These are phyloP conservation scores for Pedetes capensis DNA, from an alignment of 2,113 vertebrate genomes.

Conservation along the genomic window DNA sequence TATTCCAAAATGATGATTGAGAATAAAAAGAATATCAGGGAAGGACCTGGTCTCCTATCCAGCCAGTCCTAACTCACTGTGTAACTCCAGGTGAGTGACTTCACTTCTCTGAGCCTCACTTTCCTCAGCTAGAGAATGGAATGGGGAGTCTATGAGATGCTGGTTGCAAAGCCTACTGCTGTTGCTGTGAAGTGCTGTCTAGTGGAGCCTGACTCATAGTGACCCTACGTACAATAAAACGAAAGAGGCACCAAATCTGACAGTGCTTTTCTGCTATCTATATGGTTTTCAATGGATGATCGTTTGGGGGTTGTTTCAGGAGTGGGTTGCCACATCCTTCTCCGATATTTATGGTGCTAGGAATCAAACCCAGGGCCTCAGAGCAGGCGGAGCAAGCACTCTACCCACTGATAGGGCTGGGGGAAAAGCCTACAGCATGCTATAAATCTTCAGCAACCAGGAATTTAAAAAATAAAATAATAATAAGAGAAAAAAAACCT, in stretches of 20 bases:
- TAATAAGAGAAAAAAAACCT: slow-evolving; percentile 56
- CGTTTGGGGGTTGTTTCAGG: no score
- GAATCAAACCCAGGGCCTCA: no score
- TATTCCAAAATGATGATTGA: slow-evolving; percentile 11
- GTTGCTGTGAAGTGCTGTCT: no score
- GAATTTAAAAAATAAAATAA: not conserved
- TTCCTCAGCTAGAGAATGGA: slow-evolving; percentile 32
- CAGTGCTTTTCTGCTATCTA: no score
- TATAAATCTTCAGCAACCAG: not conserved
- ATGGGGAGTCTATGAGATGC: slow-evolving; percentile 18
- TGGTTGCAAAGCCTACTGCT: slow-evolving; percentile 19
- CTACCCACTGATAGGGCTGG: no score
- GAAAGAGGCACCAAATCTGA: no score
- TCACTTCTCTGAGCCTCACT: slow-evolving; percentile 51
- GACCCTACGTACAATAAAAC: no score
- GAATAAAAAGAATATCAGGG: not conserved
- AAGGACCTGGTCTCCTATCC: slow-evolving; percentile 9
- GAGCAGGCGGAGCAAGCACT: no score
- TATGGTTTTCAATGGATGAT: no score
- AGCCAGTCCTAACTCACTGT: slow-evolving; percentile 29
- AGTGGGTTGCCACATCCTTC: no score
- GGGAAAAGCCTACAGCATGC: slow-evolving; percentile 2
- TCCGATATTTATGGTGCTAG: no score
- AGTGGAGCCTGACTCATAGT: no score
- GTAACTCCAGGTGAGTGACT: slow-evolving; percentile 18